Base-by-base conservation (phyloP, 2,888 invertebrate species). In the Allacma fusca region DNA sequence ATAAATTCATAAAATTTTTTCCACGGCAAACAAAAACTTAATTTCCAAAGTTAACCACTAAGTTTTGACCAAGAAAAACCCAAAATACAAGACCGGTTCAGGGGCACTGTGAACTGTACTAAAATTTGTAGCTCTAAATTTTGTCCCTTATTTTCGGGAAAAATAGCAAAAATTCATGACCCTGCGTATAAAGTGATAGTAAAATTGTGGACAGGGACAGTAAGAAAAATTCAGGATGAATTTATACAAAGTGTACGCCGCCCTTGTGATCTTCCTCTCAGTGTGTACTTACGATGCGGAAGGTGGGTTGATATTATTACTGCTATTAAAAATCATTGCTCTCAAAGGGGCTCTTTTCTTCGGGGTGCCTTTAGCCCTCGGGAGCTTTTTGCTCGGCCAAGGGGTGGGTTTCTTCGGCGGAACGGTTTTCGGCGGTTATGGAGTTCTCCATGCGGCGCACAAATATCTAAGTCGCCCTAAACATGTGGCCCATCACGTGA, bases 381-480 rank as follows among this genome's bases (percentile, higher is more conserved):
- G 78, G 5, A 68, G 69, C 23, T 78, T 74, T 43, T 68, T 78
- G 59, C 26, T 78, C 26, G 78, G 78, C 21, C 78, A 78, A 68
- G 78, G 78, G 0, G 29, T 78, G 57, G 78, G 78, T 4, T 78
- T 78, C 21, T 74, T 78, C 57, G 78, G 74, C n/a, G 78, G 78
- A 19, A 34, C 68, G 9, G 13, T 74, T 1, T 73, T 78, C 26
- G 78, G 78, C 2, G 78, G 78, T 19, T 74, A 69, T 26, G 21
- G 21, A 13, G 57, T 69, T 73, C 26, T 78, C 21, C 19, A 59
- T 28, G 78, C 78, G 0, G 78, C 74, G 24, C 40, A 73, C 23
- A 78, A 78, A 43, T 78, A 78, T 29, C 62, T 57, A 5, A 43
- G 34, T 16, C 26, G 69, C 19, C 21, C 28, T 16, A 67, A 68